Evolutionary conservation across 2,797 vertebrate species (phyloP).

Genomic region (Benthosema pterotum): DNA sequence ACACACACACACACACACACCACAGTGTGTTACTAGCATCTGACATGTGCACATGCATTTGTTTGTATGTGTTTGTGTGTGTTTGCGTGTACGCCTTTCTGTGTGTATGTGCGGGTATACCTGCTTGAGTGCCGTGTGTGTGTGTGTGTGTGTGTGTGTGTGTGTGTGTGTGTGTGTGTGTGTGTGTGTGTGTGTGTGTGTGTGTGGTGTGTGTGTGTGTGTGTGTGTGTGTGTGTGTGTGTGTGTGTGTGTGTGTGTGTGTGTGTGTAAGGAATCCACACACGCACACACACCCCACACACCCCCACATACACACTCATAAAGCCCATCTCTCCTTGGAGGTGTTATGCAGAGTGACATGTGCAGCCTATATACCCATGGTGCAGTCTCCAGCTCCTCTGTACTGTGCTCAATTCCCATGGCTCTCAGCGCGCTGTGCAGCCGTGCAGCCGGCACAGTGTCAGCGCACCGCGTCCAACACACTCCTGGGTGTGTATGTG

Average conservation of each 20-base stretch:
- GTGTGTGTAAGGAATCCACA: conserved; percentile 39
- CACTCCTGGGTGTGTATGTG: conserved; percentile 12
- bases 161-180: too few species aligned
- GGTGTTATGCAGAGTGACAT: conserved; percentile 42
- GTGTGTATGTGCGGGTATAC: too few species aligned
- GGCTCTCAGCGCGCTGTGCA: conserved; percentile 46
- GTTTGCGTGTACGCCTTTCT: too few species aligned
- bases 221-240: too few species aligned
- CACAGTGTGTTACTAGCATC: background rate
- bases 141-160: too few species aligned
- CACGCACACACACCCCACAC: too few species aligned
- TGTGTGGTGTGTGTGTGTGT: conserved; percentile 39
- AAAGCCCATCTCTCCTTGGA: conserved; percentile 41
- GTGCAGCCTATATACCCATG: conserved; percentile 44
- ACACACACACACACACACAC: too few species aligned
- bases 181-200: too few species aligned
- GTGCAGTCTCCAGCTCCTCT: conserved; percentile 34
- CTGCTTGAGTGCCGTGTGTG: conserved; percentile 30
- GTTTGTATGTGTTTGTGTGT: too few species aligned
- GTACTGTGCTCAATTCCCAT: conserved; percentile 55
- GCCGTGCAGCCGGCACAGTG: conserved; percentile 46
- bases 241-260: too few species aligned
- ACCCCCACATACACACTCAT: too few species aligned
- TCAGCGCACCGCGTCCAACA: conserved; percentile 59
- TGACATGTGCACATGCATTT: conserved; percentile 40